phyloP scores from a whole-genome alignment of 2,113 vertebrate species.

The Embiotoca jacksoni region DNA sequence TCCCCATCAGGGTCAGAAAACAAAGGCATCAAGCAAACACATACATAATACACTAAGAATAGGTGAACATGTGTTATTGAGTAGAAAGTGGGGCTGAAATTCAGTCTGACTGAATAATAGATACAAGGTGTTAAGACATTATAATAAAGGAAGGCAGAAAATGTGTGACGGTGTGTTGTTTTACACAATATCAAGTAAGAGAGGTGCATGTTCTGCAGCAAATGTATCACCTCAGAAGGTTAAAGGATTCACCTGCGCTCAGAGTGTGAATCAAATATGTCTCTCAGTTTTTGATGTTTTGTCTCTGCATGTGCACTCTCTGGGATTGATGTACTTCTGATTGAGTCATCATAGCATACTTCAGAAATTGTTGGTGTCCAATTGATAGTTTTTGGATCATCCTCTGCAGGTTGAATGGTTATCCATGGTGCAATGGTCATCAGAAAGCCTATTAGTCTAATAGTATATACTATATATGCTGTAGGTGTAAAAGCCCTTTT shows the following conservation, averaged over 20 bases:
- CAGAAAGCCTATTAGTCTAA: no score
- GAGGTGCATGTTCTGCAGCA: no score
- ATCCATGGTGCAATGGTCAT: no score
- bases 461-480: no score
- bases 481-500: no score
- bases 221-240: background rate
- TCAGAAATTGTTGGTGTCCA: no score
- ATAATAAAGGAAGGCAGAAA: no score
- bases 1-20: background rate
- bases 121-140: background rate
- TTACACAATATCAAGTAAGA: no score
- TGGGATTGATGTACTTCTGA: background rate
- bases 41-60: background rate
- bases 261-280: background rate
- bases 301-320: background rate
- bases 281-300: background rate
- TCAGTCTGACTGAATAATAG: background rate
- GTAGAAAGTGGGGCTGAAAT: background rate
- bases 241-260: slow-evolving; percentile 3
- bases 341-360: no score
- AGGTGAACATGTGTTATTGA: background rate
- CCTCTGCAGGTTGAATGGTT: no score
- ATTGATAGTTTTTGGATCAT: no score
- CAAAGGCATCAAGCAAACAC: background rate
- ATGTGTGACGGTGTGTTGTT: no score